Evolutionary conservation across 2,797 vertebrate genomes (phyloP), one percentile per base, ranked within the genome.

Genomic region (Pelobates cultripes): DNA sequence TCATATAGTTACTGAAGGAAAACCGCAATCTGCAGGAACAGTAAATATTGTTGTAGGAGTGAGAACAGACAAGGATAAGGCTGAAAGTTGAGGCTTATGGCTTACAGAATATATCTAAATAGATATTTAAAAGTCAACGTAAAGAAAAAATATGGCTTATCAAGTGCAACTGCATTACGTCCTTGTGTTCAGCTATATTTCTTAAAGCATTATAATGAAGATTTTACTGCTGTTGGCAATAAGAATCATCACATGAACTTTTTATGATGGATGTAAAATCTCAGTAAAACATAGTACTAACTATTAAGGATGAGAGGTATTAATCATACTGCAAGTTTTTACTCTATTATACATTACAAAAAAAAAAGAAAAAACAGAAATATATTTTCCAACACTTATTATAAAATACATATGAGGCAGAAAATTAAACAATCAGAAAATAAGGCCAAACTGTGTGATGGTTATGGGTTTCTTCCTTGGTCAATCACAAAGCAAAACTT

Each of bases 11-110:
- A 79, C 77, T 66, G 77, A n/a, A 74, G 82, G 82, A 79, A 84
- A 79, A 79, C 82, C 66, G 77, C 82, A 75, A 79, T 75, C 82
- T 79, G 82, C 77, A 84, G 82, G 64, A 75, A 76, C 77, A 79
- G 82, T 84, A 84, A 84, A 84, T 84, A 84, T 84, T 64, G 66
- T 79, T 84, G 82, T 79, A 77, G 82, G 82, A 84, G 82, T 84
- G 72, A 71, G 73, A 76, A 84, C 72, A 79, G 82, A 84, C 77
- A 84, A 74, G 82, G 70, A 79, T 60, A 84, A 79, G 71, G 72
- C 41, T 71, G 77, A 79, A 79, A 79, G 73, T 43, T 40, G 43
- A 44, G 17, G 57, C 71, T 78, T 83, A 79, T 75, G 71, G 82
- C 66, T 64, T 79, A 72, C 72, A 71, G 77, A 79, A 84, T 72